Percentiles rank a stretch among this genome's conserved stretches.
Conservation (phyloP, 2,113 vertebrate genomes). For the Australoheros scitulus region DNA sequence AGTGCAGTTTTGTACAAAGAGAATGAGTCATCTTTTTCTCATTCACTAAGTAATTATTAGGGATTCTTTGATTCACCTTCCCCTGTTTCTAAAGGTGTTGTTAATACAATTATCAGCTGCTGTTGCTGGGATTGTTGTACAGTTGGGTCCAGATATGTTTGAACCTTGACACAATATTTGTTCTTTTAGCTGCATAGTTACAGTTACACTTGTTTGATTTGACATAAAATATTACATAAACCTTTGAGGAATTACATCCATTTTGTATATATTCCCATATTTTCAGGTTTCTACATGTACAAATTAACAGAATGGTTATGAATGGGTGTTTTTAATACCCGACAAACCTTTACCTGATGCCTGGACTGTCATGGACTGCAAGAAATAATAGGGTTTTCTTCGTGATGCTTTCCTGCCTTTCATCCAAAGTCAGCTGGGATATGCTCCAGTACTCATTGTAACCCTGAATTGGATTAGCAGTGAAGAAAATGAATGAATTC, state of each 20-base stretch:
- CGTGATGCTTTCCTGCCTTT: background rate
- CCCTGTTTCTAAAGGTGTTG: conserved; percentile 12
- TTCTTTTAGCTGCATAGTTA: background rate
- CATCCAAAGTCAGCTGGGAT: background rate
- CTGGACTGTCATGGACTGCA: background rate
- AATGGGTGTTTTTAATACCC: no score
- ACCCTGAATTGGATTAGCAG: background rate
- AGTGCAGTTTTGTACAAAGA: conserved; percentile 8
- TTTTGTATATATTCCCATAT: background rate
- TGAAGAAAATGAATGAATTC: background rate
- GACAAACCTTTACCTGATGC: no score
- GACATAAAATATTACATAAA: no score
- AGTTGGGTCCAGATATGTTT: background rate
- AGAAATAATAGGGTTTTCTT: background rate
- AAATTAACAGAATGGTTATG: background rate
- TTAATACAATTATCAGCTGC: conserved; percentile 25
- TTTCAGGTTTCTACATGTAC: background rate
- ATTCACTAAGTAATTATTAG: conserved; percentile 28
- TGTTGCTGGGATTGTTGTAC: background rate
- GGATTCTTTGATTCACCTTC: conserved; percentile 13
- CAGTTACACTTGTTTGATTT: background rate
- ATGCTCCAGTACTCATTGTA: no score
- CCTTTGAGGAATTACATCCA: background rate
- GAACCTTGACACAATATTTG: background rate
- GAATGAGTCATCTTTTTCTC: conserved; percentile 13